Percentiles rank a stretch among this genome's conserved stretches.
phyloP scores from a whole-genome alignment of 1,140 invertebrate species.

The Carposina sasakii region DNA sequence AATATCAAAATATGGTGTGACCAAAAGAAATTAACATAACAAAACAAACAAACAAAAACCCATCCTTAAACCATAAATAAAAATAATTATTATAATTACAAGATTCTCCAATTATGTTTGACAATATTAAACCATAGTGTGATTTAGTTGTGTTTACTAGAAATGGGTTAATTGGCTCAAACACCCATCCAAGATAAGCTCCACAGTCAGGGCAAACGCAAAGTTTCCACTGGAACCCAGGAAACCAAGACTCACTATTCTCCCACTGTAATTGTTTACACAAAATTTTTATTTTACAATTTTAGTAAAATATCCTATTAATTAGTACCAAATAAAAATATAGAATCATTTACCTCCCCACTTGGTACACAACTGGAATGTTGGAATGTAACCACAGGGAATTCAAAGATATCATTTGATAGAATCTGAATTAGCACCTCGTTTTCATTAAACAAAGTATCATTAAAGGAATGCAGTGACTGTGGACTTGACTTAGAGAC shows the following conservation, averaged over 20 bases:
- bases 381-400: slow-evolving; percentile 48
- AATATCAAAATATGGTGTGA: too few relatives aligned
- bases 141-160: slow-evolving; percentile 20
- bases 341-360: slow-evolving; percentile 48
- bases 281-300: slow-evolving; percentile 12
- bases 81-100: slow-evolving; percentile 43
- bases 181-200: slow-evolving; percentile 46
- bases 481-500: slow-evolving; percentile 47
- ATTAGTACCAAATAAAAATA: too few relatives aligned
- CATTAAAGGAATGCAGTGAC: slow-evolving; percentile 42
- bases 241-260: slow-evolving; percentile 51
- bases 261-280: slow-evolving; percentile 57
- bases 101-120: slow-evolving; percentile 44
- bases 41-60: not conserved
- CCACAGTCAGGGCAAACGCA: slow-evolving; percentile 55
- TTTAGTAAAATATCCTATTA: too few relatives aligned
- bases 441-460: slow-evolving; percentile 51
- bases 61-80: not conserved
- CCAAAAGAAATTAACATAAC: too few relatives aligned
- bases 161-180: slow-evolving; percentile 33
- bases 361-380: slow-evolving; percentile 46
- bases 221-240: slow-evolving; percentile 47
- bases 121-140: slow-evolving; percentile 49
- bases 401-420: slow-evolving; percentile 45
- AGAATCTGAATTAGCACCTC: slow-evolving; percentile 58